Evolutionary conservation across 1,140 invertebrate genomes (phyloP), one percentile per base, ranked within the genome.

Genomic region (Adelges cooleyi): DNA sequence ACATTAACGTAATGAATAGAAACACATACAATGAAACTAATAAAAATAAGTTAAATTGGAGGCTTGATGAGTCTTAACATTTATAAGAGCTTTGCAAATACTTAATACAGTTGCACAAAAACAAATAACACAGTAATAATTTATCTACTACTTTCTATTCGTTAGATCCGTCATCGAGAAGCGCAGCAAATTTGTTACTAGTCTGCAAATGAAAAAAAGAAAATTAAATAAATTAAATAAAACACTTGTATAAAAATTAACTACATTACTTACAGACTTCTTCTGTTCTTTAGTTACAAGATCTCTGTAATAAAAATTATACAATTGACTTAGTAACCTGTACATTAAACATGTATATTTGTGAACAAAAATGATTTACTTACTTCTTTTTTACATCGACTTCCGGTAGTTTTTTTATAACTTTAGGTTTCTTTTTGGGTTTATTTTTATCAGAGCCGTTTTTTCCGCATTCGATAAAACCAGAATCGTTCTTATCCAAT

Each of bases 181-280:
- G 38, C 27, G 54, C 54, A 17, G 54, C 54, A 59, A 59, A 59
- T 59, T 59, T 59, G 18, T 59, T 59, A 18, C 22, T 59, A 17
- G 36, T 59, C 54, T 59, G 44, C 25, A 59, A 44, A 11, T 25
- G 22, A 23, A 23, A 6, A 51, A 53, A 22, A n/a, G n/a, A n/a
- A n/a, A 33, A 33, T 33, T 33, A 33, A 33, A 33, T 6, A 33
- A 33, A 33, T 33, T 33, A 33, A 6, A 6, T 33, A 33, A 6
- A 33, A 11, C 29, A 33, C 29, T 33, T 33, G 29, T n/a, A n/a
- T n/a, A n/a, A n/a, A n/a, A n/a, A n/a, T n/a, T n/a, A n/a, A 33
- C 11, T 20, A 20, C 33, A 51, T 22, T 59, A 46, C 54, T 59
- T 46, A 59, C 54, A 44, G 54, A 44, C 44, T 59, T 59, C 5